Evolutionary conservation across 92 coral and sea anemone genomes (phyloP).

Genomic region (Meandrina meandrites): DNA sequence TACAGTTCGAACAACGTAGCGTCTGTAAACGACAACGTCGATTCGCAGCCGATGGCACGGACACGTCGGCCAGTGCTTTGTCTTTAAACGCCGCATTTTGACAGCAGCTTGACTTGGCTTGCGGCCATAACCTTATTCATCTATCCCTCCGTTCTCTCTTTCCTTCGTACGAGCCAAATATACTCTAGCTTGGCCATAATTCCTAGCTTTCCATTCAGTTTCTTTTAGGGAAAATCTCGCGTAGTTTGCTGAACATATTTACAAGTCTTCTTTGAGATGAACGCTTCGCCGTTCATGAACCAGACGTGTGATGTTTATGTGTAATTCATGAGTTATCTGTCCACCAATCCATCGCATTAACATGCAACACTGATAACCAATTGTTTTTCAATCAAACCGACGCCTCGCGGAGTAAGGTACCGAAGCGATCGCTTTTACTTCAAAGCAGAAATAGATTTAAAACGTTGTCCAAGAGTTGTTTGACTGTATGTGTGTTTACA

Average conservation of each 20-base stretch:
- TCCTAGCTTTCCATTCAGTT: background rate
- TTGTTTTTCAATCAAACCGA: background rate
- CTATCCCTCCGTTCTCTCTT: background rate
- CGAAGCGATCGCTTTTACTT: background rate
- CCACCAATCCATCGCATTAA: constrained; percentile 14
- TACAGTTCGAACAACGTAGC: constrained; percentile 64
- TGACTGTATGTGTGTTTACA: background rate
- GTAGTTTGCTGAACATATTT: background rate
- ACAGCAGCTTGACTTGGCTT: constrained; percentile 11
- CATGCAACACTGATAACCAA: background rate
- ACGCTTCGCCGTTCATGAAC: constrained; percentile 14
- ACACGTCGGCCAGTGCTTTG: constrained; percentile 29
- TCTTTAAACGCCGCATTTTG: constrained; percentile 33
- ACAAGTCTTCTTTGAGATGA: background rate
- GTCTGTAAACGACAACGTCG: constrained; percentile 36
- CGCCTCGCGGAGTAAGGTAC: background rate
- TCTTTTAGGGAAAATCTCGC: background rate
- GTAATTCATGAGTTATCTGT: constrained; percentile 40
- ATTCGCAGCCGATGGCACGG: constrained; percentile 66
- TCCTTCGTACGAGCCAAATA: background rate
- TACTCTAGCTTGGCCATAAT: background rate
- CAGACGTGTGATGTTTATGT: constrained; percentile 13
- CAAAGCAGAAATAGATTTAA: no score
- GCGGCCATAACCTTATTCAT: background rate
- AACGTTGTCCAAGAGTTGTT: background rate